Base-by-base conservation (phyloP, 2,797 vertebrate genomes). In the Gallirallus australis region DNA sequence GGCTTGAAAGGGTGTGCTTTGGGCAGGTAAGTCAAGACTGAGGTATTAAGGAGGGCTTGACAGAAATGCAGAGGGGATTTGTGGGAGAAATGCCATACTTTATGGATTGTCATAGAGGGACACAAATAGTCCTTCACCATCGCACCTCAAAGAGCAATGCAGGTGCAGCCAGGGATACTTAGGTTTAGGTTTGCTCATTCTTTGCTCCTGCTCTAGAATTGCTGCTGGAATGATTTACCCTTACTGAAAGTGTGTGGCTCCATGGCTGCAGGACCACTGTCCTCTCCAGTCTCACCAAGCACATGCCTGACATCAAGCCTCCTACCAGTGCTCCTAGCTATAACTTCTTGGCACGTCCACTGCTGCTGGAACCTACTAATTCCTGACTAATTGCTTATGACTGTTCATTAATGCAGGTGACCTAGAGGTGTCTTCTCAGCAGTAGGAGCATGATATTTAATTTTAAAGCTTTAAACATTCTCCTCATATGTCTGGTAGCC, bases 181-280 rank as follows among this genome's bases (percentile, higher is more conserved):
- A 19, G 2, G 0, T 30, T 28, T 21, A 19, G 2, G 0, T 30
- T 28, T 21, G 60, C 72, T 39, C 81, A 15, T 16, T 52, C 65
- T 2, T 31, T 35, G 59, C 30, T 88, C 16, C 54, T 50, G 45
- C 82, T 57, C 75, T 86, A 83, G 37, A 73, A 60, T 48, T 73
- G 21, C 39, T 70, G 47, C 61, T 88, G 42, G 33, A 65, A 35
- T 78, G 7, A 4, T 16, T 66, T 45, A 30, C 5, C 9, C 12
- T 47, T 31, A 2, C 23, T 35, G 37, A 56, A 73, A 75, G 14
- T 28, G n/a, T 4, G 1, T 33, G 35, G 30, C 25, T 80, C 61
- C 21, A 7, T 25, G 70, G 25, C 78, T 60, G 33, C 27, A 69
- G 83, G 54, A 71, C 30, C 5, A 12, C 17, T 50, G 17, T 9